These are phyloP conservation scores for Spea bombifrons DNA, from an alignment of 2,113 vertebrate genomes.

Conservation along the genomic window DNA sequence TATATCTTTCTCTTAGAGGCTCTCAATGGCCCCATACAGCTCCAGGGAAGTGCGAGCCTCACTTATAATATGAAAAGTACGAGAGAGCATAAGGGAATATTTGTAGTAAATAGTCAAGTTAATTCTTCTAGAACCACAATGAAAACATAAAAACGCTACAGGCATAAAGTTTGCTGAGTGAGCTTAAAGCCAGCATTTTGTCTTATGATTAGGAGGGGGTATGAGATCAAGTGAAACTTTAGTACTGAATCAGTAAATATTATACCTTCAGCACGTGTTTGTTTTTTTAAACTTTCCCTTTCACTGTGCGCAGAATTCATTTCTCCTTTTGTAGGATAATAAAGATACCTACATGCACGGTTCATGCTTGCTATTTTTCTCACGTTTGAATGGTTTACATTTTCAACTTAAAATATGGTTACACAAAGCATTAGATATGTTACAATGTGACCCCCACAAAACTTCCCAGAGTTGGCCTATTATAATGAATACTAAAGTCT, in stretches of 20 bases:
- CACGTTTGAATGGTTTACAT: no score
- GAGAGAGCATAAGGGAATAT: not conserved
- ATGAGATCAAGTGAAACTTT: slow-evolving; percentile 28
- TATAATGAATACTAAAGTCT: no score
- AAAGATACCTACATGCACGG: no score
- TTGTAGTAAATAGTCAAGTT: slow-evolving; percentile 28
- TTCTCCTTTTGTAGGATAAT: no score
- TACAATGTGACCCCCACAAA: no score
- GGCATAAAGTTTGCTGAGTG: slow-evolving; percentile 39
- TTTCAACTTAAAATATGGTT: no score
- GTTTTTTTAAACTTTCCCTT: slow-evolving; percentile 8
- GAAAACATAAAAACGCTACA: slow-evolving; percentile 24
- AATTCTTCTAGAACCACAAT: slow-evolving; percentile 13
- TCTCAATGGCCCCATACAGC: not conserved
- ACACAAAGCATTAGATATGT: no score
- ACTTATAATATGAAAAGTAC: not conserved
- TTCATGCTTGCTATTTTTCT: no score
- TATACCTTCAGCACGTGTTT: slow-evolving; percentile 31
- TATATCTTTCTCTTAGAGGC: not conserved
- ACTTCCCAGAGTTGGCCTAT: no score
- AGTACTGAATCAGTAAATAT: slow-evolving; percentile 34
- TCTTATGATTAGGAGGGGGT: slow-evolving; percentile 3
- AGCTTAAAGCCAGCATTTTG: slow-evolving; percentile 11
- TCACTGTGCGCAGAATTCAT: not conserved
- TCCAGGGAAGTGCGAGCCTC: not conserved